These are phyloP conservation scores for Oncopodura yosiiana DNA, from an alignment of 1,140 invertebrate genomes.

Conservation along the genomic window DNA sequence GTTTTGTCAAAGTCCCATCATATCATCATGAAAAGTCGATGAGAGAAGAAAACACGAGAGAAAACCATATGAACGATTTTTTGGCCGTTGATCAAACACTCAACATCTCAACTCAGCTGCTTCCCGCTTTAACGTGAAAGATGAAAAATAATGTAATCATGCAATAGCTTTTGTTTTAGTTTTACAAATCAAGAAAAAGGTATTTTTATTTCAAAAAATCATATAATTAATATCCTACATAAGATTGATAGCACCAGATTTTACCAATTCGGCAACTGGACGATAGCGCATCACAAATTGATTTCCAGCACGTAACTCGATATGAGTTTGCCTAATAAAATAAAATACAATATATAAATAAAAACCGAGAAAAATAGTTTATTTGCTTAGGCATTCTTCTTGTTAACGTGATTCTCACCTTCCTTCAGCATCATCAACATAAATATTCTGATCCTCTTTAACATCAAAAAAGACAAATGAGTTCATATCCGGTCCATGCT, in stretches of 20 bases:
- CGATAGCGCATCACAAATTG: conserved; percentile 23
- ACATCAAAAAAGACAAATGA: conserved; percentile 23
- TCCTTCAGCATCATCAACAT: conserved; percentile 23
- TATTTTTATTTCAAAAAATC: too few species aligned
- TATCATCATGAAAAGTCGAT: too few species aligned
- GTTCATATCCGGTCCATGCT: conserved; percentile 12
- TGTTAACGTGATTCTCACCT: not conserved
- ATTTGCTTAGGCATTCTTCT: not conserved
- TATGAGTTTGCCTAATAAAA: conserved; percentile 5
- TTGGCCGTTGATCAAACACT: too few species aligned
- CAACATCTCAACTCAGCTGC: too few species aligned
- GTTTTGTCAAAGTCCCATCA: too few species aligned
- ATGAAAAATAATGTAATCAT: too few species aligned
- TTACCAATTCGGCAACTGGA: conserved; percentile 13
- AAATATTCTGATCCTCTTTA: conserved; percentile 1
- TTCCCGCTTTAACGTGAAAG: too few species aligned
- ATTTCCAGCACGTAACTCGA: conserved; percentile 1
- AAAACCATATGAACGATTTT: too few species aligned
- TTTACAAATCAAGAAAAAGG: too few species aligned
- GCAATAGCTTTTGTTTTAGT: too few species aligned
- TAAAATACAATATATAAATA: not conserved
- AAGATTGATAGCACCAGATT: not conserved
- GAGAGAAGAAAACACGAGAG: too few species aligned
- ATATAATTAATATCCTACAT: too few species aligned
- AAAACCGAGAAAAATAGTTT: not conserved